These are phyloP conservation scores for Pica pica DNA, from an alignment of 2,113 vertebrate species.

Conservation along the genomic window DNA sequence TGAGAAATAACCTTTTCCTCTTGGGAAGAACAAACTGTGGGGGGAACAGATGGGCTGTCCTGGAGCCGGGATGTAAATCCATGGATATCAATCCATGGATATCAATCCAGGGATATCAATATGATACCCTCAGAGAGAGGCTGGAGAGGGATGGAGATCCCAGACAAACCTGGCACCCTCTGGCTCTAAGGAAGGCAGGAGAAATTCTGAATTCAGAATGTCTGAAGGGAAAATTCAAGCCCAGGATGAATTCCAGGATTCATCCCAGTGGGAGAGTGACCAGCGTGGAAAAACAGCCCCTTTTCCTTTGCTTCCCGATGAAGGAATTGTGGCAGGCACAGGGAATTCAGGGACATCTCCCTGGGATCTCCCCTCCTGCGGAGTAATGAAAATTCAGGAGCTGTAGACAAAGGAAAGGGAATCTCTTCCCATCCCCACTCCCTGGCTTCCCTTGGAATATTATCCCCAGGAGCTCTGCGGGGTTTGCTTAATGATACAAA, in stretches of 20 bases:
- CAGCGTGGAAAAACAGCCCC: neutral
- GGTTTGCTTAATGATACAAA: neutral
- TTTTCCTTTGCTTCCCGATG: neutral
- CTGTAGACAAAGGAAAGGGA: neutral
- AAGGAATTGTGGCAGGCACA: neutral
- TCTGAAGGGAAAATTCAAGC: neutral
- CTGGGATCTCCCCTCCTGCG: neutral
- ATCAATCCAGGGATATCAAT: neutral
- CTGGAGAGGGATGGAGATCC: neutral
- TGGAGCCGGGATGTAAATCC: neutral
- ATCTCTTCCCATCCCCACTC: neutral
- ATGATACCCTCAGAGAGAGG: no score
- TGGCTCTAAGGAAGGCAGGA: neutral
- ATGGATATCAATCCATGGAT: fast-evolving
- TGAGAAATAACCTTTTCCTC: neutral
- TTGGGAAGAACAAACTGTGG: neutral
- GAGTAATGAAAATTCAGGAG: neutral
- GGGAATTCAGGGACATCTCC: neutral
- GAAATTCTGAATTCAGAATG: neutral
- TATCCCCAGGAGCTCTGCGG: neutral
- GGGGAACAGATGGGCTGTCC: neutral
- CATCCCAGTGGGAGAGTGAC: neutral
- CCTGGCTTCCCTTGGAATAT: neutral
- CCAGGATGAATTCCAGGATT: neutral
- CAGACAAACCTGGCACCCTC: neutral